Percentiles rank a stretch among this genome's conserved stretches.
Evolutionary conservation across 2,797 vertebrate species (phyloP).

Genomic region (Lepus townsendii): DNA sequence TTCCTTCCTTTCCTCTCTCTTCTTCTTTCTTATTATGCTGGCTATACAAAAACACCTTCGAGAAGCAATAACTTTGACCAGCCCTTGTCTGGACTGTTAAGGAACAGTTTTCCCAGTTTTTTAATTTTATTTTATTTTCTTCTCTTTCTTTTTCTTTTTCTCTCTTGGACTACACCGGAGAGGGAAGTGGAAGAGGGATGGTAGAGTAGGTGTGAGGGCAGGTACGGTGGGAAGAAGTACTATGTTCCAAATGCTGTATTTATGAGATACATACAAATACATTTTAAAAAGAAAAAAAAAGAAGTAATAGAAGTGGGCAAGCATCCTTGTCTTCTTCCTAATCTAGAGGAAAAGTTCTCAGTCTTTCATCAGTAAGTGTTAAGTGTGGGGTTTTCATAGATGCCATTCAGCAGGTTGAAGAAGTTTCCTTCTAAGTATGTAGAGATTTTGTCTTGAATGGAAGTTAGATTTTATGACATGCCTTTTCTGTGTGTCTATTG

Average conservation of each 20-base stretch:
- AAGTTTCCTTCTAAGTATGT: background rate
- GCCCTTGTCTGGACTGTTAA: too few relatives aligned
- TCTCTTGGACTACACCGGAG: too few relatives aligned
- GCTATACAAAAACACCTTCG: background rate
- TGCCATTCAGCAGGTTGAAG: background rate
- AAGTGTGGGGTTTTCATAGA: background rate
- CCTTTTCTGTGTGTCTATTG: background rate
- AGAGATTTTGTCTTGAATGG: background rate
- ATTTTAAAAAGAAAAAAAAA: background rate
- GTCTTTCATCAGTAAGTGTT: constrained; percentile 7
- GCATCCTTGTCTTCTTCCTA: background rate
- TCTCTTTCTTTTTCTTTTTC: background rate
- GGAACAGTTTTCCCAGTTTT: too few relatives aligned
- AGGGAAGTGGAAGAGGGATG: too few relatives aligned
- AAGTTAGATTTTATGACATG: constrained; percentile 27
- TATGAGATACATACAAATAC: too few relatives aligned
- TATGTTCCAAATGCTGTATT: too few relatives aligned
- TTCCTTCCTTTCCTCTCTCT: background rate
- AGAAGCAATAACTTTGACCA: too few relatives aligned
- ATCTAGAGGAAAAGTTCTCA: background rate
- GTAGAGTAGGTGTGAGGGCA: too few relatives aligned
- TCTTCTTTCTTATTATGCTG: background rate
- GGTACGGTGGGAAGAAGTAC: too few relatives aligned
- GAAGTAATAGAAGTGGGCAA: constrained; percentile 1
- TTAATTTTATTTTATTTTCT: too few relatives aligned